Percentiles rank a stretch among this genome's conserved stretches.
These are phyloP conservation scores for Pristionchus entomophagus DNA, from an alignment of 2,888 invertebrate genomes.

Conservation along the genomic window DNA sequence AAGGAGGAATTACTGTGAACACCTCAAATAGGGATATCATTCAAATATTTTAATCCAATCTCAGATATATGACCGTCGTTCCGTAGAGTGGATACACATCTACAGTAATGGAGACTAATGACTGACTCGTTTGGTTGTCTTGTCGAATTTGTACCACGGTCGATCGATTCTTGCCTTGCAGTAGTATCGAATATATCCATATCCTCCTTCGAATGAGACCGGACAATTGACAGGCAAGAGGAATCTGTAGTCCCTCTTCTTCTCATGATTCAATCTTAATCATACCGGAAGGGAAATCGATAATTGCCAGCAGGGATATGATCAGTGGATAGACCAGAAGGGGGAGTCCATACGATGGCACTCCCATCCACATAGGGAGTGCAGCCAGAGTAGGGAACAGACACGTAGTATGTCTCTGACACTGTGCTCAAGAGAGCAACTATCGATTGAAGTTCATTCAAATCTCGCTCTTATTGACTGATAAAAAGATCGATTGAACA, in stretches of 20 bases:
- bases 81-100: too few species aligned
- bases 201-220: conserved; percentile 55
- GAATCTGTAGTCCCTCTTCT: background rate
- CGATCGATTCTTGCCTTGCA: conserved; percentile 62
- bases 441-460: background rate
- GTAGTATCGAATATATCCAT: conserved; percentile 59
- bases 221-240: conserved; percentile 54
- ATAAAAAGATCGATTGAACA: background rate
- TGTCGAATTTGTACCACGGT: conserved; percentile 59
- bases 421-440: background rate
- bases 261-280: background rate
- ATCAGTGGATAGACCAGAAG: conserved; percentile 2
- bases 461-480: background rate
- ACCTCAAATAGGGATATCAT: too few species aligned
- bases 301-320: conserved; percentile 24
- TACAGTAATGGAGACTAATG: too few species aligned
- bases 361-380: conserved; percentile 27
- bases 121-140: conserved; percentile 47
- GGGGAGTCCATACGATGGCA: conserved; percentile 41
- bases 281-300: conserved; percentile 41
- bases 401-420: background rate
- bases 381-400: conserved; percentile 20
- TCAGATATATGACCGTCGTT: too few species aligned
- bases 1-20: conserved; percentile 58
- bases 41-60: too few species aligned